A percentile compares a stretch with the other conserved stretches of the same genome.
Evolutionary conservation across 2,113 vertebrate species (phyloP).

Genomic region (Shinisaurus crocodilurus): DNA sequence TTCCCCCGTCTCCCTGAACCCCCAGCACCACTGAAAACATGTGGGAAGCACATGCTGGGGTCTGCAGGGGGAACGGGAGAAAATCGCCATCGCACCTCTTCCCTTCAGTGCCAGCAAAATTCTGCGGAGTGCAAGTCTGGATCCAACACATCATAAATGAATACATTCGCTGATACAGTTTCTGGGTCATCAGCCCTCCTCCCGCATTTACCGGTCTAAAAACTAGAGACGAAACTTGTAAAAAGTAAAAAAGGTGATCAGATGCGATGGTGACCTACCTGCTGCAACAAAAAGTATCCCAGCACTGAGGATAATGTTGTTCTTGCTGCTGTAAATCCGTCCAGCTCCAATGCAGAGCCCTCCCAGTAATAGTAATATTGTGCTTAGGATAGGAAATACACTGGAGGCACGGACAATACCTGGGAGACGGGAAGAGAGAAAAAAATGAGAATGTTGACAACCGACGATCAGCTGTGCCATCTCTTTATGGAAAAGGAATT

Average conservation of each 20-base stretch:
- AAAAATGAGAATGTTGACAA: slow-evolving; percentile 13
- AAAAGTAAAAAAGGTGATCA: neutral
- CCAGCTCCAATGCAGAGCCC: slow-evolving; percentile 92
- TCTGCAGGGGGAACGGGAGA: neutral
- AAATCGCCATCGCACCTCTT: neutral
- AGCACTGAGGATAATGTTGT: slow-evolving; percentile 94
- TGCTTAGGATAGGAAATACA: slow-evolving; percentile 96
- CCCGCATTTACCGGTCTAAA: neutral
- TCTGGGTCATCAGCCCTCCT: neutral
- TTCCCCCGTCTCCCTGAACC: neutral
- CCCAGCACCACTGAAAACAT: neutral
- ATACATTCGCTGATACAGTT: neutral
- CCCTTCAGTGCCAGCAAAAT: neutral
- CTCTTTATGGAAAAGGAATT: neutral
- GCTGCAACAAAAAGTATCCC: slow-evolving; percentile 98
- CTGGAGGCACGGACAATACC: slow-evolving; percentile 98
- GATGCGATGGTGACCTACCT: slow-evolving; percentile 77
- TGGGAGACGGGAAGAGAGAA: slow-evolving; percentile 58
- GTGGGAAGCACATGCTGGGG: neutral
- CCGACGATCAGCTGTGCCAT: neutral
- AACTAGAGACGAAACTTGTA: neutral
- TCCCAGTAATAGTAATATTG: slow-evolving; percentile 90
- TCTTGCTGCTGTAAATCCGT: slow-evolving; percentile 92
- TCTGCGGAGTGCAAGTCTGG: neutral
- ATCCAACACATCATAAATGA: neutral